A percentile compares a stretch with the other conserved stretches of the same genome.
Conservation (phyloP, 2,888 invertebrate species). For the Synergus umbraculus region DNA sequence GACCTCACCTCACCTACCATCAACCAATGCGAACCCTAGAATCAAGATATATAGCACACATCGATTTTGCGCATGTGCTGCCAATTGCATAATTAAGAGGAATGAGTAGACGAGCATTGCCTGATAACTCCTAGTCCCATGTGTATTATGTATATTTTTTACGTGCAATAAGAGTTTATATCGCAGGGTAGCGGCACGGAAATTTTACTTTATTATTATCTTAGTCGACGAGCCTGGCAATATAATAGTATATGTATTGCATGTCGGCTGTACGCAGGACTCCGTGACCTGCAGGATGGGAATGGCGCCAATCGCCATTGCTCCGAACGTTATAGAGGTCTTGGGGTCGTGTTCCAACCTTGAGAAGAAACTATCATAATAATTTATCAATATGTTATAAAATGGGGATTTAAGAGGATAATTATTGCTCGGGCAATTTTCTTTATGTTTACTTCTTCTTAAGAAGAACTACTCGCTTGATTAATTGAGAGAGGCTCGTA, state of each 20-base stretch:
- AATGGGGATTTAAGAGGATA: not conserved
- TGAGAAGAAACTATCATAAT: not conserved
- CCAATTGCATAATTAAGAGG: constrained; percentile 62
- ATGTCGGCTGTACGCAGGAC: constrained; percentile 26
- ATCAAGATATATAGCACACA: constrained; percentile 35
- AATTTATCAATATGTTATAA: constrained; percentile 2
- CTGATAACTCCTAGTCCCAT: constrained; percentile 23
- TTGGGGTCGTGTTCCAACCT: constrained; percentile 7
- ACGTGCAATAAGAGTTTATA: not conserved
- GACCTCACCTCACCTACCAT: constrained; percentile 50
- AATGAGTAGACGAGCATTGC: constrained; percentile 60
- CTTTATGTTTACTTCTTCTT: not conserved
- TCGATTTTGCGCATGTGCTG: constrained; percentile 53
- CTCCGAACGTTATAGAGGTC: constrained; percentile 17
- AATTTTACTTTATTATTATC: constrained; percentile 37
- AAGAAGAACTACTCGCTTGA: not conserved
- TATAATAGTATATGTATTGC: not conserved
- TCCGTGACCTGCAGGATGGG: constrained; percentile 32
- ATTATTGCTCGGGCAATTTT: not conserved
- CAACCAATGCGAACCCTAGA: constrained; percentile 47
- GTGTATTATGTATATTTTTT: constrained; percentile 9
- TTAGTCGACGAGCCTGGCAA: no score
- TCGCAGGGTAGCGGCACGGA: not conserved
- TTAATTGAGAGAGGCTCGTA: not conserved
- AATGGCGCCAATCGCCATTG: constrained; percentile 32